Percentiles rank a stretch among this genome's conserved stretches.
These are phyloP conservation scores for Macquaria ambigua DNA, from an alignment of 2,113 vertebrate species.

Conservation along the genomic window DNA sequence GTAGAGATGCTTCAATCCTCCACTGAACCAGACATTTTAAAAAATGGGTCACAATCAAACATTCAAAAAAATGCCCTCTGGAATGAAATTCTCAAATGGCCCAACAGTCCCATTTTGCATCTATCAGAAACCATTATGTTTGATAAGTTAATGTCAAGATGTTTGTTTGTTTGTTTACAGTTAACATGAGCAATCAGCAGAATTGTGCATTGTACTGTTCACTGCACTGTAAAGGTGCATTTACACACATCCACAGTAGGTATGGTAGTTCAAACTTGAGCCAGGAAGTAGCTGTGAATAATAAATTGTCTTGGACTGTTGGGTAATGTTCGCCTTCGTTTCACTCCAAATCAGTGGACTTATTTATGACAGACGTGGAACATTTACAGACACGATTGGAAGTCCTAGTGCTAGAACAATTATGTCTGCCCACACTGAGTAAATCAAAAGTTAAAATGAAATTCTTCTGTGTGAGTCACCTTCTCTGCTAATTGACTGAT, in stretches of 20 bases:
- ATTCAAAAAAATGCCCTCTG: slow-evolving; percentile 9
- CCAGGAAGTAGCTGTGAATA: not conserved
- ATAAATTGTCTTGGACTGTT: too few relatives aligned
- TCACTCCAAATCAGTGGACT: too few relatives aligned
- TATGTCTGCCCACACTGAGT: not conserved
- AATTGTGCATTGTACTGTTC: not conserved
- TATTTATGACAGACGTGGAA: not conserved
- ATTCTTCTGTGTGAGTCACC: not conserved
- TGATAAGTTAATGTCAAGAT: not conserved
- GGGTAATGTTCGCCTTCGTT: too few relatives aligned
- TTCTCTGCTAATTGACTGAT: not conserved
- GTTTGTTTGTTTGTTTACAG: not conserved
- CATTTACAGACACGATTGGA: not conserved
- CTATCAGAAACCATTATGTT: not conserved
- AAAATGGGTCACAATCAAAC: slow-evolving; percentile 29
- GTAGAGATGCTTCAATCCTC: not conserved
- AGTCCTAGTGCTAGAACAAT: not conserved
- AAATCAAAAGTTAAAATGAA: not conserved
- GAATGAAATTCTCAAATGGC: not conserved
- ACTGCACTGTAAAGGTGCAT: not conserved
- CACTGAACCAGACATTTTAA: slow-evolving; percentile 41
- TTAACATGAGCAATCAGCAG: not conserved
- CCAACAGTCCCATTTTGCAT: slow-evolving; percentile 3
- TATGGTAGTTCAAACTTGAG: not conserved
- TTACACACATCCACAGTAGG: not conserved